Base-by-base conservation (phyloP, 2,113 vertebrate species). In the Phocoena phocoena region DNA sequence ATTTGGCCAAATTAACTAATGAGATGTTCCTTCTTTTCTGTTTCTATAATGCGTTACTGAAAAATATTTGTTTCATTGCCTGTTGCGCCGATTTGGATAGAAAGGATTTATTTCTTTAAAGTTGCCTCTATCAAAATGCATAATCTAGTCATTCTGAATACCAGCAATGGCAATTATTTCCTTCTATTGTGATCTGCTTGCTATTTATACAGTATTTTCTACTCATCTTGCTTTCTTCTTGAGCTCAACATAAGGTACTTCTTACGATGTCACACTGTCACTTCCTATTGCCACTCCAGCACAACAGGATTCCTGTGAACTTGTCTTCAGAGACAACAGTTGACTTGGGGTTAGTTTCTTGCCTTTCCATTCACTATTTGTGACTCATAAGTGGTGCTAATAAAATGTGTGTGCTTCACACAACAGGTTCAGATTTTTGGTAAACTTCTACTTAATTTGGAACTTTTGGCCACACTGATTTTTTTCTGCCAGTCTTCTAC, bases 311-410 rank as follows among this genome's bases (percentile, higher is more conserved):
- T 74, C 80, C 55, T 88, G 36, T 50, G 50, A 90, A 85, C 44
- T 85, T 82, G 28, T 65, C 47, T 93, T 90, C 70, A 82, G 14
- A 67, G 83, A 93, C n/a, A 95, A 28, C 10, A 87, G 87, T 95
- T 96, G 36, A 90, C 33, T 90, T 96, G 44, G 73, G 31, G 55
- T 71, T 85, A 71, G 25, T 53, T 77, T 83, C 20, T 79, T 84
- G 4, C 26, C 44, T 94, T 85, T 88, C 76, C 55, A 58, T 85
- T 95, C 82, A 80, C 47, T 88, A 58, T 81, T 85, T 81, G 76
- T 80, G 70, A 77, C 41, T 79, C 88, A 87, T n/a, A 58, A 82
- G 1, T 74, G 31, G 68, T 65, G 3, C 58, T 95, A 95, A 88
- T 93, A 93, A 95, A 89, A 93, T 90, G 38, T 77, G 26, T 36